Evolutionary conservation across 2,888 invertebrate genomes (phyloP), one percentile per base, ranked within the genome.

Genomic region (Scrobipalpa costella): DNA sequence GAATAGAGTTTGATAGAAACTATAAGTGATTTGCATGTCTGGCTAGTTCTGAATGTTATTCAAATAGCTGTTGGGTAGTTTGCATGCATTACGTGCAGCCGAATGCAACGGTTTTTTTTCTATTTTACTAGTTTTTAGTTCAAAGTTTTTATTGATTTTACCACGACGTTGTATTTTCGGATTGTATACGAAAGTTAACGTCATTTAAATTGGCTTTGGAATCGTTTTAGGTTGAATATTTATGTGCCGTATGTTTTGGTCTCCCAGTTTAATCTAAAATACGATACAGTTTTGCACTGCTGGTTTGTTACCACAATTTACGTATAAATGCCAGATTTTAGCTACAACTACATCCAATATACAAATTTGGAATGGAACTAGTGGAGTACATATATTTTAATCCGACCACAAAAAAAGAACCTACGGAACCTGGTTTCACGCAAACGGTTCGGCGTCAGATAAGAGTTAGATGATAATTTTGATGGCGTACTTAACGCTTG

Each of bases 71-170:
- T 75, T 71, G 71, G 77, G 77, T 78, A 73, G 76, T 79, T 82
- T 80, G 82, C 84, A 84, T 84, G 80, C 71, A 79, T 78, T 75
- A 79, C 71, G 71, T 77, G 75, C 73, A 73, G 70, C 69, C 73
- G 65, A 70, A 68, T 70, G 69, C 67, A 52, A 59, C 58, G 57
- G 15, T 62, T 71, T 69, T 73, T 72, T 72, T 69, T n/a, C n/a
- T 73, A 67, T 66, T 73, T 64, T 71, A 70, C 70, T 68, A 64
- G 64, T 68, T 71, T 72, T 69, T 67, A 57, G 36, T 60, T 66
- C 63, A 69, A 69, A 58, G 65, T 50, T 72, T 73, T 69, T 79
- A 78, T 78, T 75, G 74, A 76, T 79, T 75, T 74, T 61, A 62
- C 66, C 65, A 68, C 65, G 58, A 61, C 47, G 57, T 44, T 40